These are phyloP conservation scores for Hydrozoanthus gracilis DNA, from an alignment of 92 coral and sea anemone genomes.

Conservation along the genomic window DNA sequence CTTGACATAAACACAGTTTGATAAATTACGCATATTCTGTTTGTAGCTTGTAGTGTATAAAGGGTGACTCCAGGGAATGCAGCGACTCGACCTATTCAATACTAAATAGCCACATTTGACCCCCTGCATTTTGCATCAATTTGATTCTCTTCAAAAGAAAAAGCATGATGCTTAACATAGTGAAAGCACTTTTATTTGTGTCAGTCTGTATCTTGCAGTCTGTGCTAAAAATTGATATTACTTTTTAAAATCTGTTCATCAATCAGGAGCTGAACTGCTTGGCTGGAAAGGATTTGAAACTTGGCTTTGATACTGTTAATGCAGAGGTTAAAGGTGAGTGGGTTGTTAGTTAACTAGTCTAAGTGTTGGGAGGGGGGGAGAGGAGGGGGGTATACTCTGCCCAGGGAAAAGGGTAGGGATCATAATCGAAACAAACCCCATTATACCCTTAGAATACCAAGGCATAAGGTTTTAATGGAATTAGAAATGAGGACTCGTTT, in stretches of 20 bases:
- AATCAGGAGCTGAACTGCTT: constrained; percentile 24
- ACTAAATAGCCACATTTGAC: no score
- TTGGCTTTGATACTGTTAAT: background rate
- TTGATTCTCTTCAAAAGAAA: no score
- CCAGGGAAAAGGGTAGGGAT: background rate
- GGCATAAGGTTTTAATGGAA: no score
- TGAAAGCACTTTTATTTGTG: background rate
- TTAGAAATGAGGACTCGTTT: no score
- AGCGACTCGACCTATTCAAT: no score
- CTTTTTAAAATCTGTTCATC: background rate
- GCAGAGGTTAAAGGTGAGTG: constrained; percentile 18
- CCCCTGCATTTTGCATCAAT: no score
- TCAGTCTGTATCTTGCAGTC: background rate
- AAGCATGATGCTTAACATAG: no score
- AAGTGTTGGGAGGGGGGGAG: background rate
- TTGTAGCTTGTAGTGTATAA: no score
- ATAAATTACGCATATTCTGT: no score
- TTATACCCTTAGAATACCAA: no score
- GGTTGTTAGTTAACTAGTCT: background rate
- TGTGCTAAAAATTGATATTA: background rate
- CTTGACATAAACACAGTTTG: no score
- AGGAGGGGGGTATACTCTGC: background rate
- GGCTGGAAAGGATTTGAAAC: constrained; percentile 13
- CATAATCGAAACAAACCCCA: background rate
- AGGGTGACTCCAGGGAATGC: no score